Evolutionary conservation across 2,888 invertebrate genomes (phyloP).

Genomic region (Autographa gamma): DNA sequence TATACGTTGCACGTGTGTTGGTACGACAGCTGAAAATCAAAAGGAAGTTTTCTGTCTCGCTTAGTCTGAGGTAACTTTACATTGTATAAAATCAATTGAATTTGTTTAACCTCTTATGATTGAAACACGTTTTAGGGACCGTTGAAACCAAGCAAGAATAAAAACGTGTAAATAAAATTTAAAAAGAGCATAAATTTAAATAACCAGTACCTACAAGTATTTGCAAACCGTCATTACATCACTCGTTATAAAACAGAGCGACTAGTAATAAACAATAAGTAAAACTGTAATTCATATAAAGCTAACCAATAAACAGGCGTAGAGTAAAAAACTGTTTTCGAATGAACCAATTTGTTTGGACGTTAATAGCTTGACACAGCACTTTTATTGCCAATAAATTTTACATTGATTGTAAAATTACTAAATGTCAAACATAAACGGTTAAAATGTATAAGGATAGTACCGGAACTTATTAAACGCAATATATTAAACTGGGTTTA

Average conservation of each 20-base stretch:
- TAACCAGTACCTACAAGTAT: conserved; percentile 6
- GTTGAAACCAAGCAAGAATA: conserved; percentile 19
- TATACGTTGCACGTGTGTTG: conserved; percentile 68
- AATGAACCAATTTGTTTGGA: conserved; percentile 28
- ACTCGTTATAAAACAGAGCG: conserved; percentile 16
- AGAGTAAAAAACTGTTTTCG: conserved; percentile 25
- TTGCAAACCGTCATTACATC: conserved; percentile 12
- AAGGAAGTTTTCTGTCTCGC: conserved; percentile 68
- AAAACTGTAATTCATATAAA: conserved; percentile 11
- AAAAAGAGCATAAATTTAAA: conserved; percentile 9
- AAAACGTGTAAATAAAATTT: conserved; percentile 21
- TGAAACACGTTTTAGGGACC: conserved; percentile 38
- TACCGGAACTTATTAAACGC: neutral
- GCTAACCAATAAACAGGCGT: conserved; percentile 19
- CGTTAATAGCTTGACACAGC: neutral
- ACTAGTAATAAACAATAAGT: conserved; percentile 24
- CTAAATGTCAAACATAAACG: neutral
- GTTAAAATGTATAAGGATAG: neutral
- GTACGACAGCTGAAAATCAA: conserved; percentile 81
- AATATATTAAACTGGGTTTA: conserved; percentile 12
- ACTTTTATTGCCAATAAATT: neutral
- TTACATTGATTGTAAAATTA: neutral
- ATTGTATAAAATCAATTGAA: conserved; percentile 47
- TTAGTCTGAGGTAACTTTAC: conserved; percentile 47
- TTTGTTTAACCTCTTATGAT: conserved; percentile 29